These are phyloP conservation scores for Frieseomelitta varia DNA, from an alignment of 1,140 invertebrate genomes.

Conservation along the genomic window DNA sequence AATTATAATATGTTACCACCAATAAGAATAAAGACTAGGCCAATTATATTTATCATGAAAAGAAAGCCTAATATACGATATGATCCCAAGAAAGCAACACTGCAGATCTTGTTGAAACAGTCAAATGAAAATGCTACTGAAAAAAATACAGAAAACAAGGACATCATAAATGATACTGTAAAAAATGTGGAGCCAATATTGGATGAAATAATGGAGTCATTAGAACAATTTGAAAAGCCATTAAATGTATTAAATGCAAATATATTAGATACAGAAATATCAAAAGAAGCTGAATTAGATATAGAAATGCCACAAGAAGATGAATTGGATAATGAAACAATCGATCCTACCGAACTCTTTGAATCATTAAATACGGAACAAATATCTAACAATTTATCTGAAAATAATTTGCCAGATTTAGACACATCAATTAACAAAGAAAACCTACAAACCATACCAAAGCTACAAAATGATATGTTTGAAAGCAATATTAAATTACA, in stretches of 20 bases:
- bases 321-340: not conserved
- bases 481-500: conserved; percentile 23
- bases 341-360: not conserved
- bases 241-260: conserved; percentile 34
- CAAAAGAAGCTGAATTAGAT: not conserved
- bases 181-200: conserved; percentile 63
- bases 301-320: not conserved
- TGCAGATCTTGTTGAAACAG: conserved; percentile 26
- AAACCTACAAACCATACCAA: not conserved
- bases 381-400: not conserved
- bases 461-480: conserved; percentile 18
- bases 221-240: conserved; percentile 64
- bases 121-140: conserved; percentile 8
- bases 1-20: conserved; percentile 90
- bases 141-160: conserved; percentile 64
- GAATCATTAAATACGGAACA: not conserved
- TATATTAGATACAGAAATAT: not conserved
- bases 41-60: conserved; percentile 90
- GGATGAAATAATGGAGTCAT: conserved; percentile 67
- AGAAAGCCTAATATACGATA: conserved; percentile 75
- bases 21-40: conserved; percentile 90
- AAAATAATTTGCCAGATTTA: conserved; percentile 13
- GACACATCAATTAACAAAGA: conserved; percentile 13
- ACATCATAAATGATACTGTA: conserved; percentile 45
- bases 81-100: conserved; percentile 63